Base-by-base conservation (phyloP, 1,140 invertebrate species). In the Aplysia californica region DNA sequence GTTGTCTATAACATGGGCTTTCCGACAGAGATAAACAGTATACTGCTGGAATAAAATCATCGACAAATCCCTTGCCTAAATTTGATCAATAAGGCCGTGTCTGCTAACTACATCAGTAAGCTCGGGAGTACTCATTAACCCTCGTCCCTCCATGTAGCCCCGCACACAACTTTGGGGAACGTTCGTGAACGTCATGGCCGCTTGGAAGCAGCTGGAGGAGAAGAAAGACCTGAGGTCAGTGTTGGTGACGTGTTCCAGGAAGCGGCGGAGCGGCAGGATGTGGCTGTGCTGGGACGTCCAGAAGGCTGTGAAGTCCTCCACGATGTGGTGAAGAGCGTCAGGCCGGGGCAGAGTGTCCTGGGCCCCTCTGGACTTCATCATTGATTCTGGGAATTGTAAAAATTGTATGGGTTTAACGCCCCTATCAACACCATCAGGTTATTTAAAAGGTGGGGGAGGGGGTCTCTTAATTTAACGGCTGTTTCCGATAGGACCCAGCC, bases 271-370 rank as follows among this genome's bases (percentile, higher is more conserved):
- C 10, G 90, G 90, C 6, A 90, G 75, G 58, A 90, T 82, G 79
- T 91, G 90, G 38, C 83, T 87, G 23, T 79, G 76, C 20, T 84
- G 86, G 3, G 82, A 86, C 65, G 89, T 89, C 90, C 90, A 92
- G 0, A 77, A 70, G 0, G 91, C 91, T 0, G 90, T 82, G 76
- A 91, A 91, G 78, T 91, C 91, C 82, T 91, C 91, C 15, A 91
- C 83, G 18, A 91, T 86, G 79, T 91, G 91, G 76, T 91, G 91
- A 5, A 91, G 58, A 2, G 78, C 68, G 10, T 82, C 78, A 20
- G 91, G 91, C 6, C 80, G 78, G 2, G 91, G 91, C 23, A 91
- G 78, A 0, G 79, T 75, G 36, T 86, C 81, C 10, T 76, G 39
- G 2, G 23, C 31, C 26, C 61, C 15, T 64, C 74, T 81, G 0